Conservation (phyloP, 2,888 invertebrate species). For the Bhutanitis thaidina region DNA sequence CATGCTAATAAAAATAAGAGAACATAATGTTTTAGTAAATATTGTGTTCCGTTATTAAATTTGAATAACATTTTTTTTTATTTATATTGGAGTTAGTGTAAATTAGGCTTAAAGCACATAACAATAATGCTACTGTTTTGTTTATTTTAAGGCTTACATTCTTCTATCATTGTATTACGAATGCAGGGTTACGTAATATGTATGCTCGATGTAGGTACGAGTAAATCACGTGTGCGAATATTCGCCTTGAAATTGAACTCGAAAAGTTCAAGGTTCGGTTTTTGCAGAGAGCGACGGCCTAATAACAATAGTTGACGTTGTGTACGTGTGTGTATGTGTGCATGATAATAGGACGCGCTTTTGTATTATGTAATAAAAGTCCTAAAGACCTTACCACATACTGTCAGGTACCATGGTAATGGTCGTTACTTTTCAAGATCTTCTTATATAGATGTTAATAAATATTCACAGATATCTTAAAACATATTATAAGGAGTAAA, state of each 20-base stretch:
- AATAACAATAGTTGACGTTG: conserved; percentile 51
- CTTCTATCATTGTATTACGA: conserved; percentile 24
- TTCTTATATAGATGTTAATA: too few species aligned
- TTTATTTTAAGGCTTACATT: conserved; percentile 21
- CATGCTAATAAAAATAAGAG: too few species aligned
- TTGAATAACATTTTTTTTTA: too few species aligned
- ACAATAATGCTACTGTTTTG: conserved; percentile 1
- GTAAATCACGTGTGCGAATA: conserved; percentile 52
- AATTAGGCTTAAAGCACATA: too few species aligned
- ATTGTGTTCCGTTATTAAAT: too few species aligned
- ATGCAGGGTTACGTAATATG: conserved; percentile 65
- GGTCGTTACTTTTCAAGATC: too few species aligned
- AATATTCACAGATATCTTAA: too few species aligned
- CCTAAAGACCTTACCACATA: conserved; percentile 11
- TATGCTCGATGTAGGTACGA: conserved; percentile 48
- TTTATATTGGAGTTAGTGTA: too few species aligned
- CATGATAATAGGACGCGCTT: conserved; percentile 21
- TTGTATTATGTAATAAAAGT: conserved; percentile 24
- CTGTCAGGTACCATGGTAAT: neutral
- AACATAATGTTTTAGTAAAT: too few species aligned
- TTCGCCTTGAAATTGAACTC: conserved; percentile 74
- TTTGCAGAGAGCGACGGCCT: conserved; percentile 54
- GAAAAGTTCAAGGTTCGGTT: conserved; percentile 73
- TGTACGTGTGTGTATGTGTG: conserved; percentile 23
- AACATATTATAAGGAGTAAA: too few species aligned